These are phyloP conservation scores for Brachionus paranguensis DNA, from an alignment of 1,140 invertebrate species.

Conservation along the genomic window DNA sequence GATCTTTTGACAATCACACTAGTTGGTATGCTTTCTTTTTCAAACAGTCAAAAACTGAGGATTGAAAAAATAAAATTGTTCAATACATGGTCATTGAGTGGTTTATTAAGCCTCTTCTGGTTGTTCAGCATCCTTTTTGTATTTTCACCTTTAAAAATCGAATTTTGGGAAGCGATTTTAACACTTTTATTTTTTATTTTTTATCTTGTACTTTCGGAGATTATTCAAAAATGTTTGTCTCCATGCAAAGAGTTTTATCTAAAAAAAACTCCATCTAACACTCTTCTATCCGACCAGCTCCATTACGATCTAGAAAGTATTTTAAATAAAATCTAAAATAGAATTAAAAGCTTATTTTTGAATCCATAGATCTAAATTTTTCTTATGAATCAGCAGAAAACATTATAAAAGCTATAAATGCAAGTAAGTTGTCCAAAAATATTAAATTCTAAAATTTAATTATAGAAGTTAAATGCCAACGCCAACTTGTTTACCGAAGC, in stretches of 20 bases:
- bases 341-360: background rate
- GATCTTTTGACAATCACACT: background rate
- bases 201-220: background rate
- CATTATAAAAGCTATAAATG: background rate
- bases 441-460: background rate
- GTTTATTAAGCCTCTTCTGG: background rate
- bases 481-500: background rate
- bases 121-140: background rate
- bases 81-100: background rate
- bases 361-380: background rate
- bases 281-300: background rate
- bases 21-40: background rate
- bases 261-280: background rate
- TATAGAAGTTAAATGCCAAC: background rate
- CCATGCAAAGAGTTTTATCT: background rate
- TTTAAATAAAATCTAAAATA: background rate
- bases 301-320: background rate
- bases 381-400: slow-evolving; percentile 4
- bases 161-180: background rate
- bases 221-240: background rate
- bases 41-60: background rate
- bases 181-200: background rate
- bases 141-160: background rate
- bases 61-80: background rate
- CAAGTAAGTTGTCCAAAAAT: background rate